Conservation (phyloP, 2,797 vertebrate species). For the Bufotes viridis region DNA sequence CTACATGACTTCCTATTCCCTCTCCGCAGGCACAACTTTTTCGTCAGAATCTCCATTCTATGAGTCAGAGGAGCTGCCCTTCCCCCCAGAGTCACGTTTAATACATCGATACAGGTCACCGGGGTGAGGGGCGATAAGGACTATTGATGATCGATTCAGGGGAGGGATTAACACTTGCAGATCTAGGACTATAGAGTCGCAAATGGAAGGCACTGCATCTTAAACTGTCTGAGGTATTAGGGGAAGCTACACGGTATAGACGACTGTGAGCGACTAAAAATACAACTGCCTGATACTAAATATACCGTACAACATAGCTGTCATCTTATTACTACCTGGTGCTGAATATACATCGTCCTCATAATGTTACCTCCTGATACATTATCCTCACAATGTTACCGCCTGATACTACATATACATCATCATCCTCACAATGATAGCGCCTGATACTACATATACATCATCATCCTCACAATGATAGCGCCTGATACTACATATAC, state of each 20-base stretch:
- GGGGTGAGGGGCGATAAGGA: background rate
- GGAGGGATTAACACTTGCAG: background rate
- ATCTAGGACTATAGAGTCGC: background rate
- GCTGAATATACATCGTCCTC: too few relatives aligned
- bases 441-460: background rate
- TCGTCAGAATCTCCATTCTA: background rate
- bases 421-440: background rate
- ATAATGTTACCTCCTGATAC: background rate
- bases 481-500: too few relatives aligned
- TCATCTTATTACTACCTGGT: too few relatives aligned
- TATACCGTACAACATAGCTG: too few relatives aligned
- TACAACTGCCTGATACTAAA: background rate
- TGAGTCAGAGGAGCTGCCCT: constrained; percentile 14
- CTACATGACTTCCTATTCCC: constrained; percentile 27
- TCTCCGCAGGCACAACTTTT: background rate
- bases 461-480: background rate
- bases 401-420: background rate
- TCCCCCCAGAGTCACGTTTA: constrained; percentile 16
- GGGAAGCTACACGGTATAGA: background rate
- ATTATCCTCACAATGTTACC: background rate
- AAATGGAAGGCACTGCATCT: background rate
- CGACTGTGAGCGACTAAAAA: background rate
- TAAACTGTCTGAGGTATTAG: background rate
- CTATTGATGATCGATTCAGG: background rate
- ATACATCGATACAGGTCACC: background rate